Evolutionary conservation across 2,113 vertebrate species (phyloP), one percentile per base, ranked within the genome.

Genomic region (Triplophysa siluroides): DNA sequence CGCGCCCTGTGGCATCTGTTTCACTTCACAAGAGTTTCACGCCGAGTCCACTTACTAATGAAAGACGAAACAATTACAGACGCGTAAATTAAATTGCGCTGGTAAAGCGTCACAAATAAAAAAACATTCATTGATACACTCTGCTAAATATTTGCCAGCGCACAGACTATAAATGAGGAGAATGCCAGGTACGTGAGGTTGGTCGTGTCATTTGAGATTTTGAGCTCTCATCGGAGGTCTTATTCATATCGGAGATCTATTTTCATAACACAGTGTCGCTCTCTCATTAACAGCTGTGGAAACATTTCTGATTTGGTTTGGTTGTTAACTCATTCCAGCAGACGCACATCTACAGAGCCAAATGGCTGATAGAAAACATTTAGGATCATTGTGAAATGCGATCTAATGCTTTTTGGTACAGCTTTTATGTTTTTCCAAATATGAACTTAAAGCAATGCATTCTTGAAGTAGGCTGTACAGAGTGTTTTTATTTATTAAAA

Each of bases 1-100:
- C 65, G 47, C 70, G 63, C 78, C 52, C 19, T 58, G 69, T 58
- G 29, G 69, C 54, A 41, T 60, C n/a, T 83, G 73, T 83, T 64
- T 45, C 72, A 58, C 60, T 69, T 41, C 77, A 76, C 69, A 78
- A 58, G 43, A 74, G 54, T 58, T 50, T 60, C 38, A 58, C 19
- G 52, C 41, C 33, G 63, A 72, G 58, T 70, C 70, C 72, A 71
- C 38, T 69, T 60, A 6, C 24, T 62, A 83, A 72, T 76, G 71
- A 76, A 79, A 76, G 60, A 85, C 2, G 16, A 65, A 69, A 61
- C 72, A 72, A 68, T 13, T 33, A 26, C 52, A 66, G 54, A 2
- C 33, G 60, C 8, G 1, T 43, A 19, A 73, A 16, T 73, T 41
- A 24, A 8, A 23, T 2, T 58, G 19, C n/a, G 54, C 29, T 58